These are phyloP conservation scores for Piaya cayana DNA, from an alignment of 2,113 vertebrate species.

Conservation along the genomic window DNA sequence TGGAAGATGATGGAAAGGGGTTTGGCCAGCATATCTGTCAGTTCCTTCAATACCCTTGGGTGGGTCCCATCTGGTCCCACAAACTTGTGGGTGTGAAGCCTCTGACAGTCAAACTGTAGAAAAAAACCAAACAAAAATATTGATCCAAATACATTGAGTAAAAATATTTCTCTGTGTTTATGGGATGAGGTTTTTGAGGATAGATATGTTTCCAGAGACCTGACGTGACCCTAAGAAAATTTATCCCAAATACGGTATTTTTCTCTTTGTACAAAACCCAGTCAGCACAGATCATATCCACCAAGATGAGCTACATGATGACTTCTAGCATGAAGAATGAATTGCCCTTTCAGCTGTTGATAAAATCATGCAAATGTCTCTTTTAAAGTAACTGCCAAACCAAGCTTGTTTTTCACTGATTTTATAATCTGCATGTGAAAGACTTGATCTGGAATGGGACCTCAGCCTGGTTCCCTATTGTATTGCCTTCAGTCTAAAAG, in stretches of 20 bases:
- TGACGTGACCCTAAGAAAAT: background rate
- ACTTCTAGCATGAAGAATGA: background rate
- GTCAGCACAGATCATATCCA: background rate
- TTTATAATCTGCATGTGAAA: conserved; percentile 18
- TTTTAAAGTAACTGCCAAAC: conserved; percentile 40
- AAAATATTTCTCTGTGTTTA: background rate
- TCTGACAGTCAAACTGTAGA: background rate
- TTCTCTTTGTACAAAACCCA: background rate
- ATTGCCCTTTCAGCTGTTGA: background rate
- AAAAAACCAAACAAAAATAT: conserved; percentile 13
- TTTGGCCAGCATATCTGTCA: no score
- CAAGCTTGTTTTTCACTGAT: background rate
- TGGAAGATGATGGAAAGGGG: no score
- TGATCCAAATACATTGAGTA: background rate
- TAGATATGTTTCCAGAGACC: background rate
- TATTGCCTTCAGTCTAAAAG: background rate
- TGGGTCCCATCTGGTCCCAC: no score
- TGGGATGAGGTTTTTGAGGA: background rate
- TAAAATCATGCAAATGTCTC: conserved; percentile 2
- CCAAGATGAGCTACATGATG: background rate
- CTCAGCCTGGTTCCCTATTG: background rate
- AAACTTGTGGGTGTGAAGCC: background rate
- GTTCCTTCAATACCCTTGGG: no score
- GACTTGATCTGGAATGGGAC: background rate
- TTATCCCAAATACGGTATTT: background rate